These are phyloP conservation scores for Astur gentilis DNA, from an alignment of 2,113 vertebrate species.

Conservation along the genomic window DNA sequence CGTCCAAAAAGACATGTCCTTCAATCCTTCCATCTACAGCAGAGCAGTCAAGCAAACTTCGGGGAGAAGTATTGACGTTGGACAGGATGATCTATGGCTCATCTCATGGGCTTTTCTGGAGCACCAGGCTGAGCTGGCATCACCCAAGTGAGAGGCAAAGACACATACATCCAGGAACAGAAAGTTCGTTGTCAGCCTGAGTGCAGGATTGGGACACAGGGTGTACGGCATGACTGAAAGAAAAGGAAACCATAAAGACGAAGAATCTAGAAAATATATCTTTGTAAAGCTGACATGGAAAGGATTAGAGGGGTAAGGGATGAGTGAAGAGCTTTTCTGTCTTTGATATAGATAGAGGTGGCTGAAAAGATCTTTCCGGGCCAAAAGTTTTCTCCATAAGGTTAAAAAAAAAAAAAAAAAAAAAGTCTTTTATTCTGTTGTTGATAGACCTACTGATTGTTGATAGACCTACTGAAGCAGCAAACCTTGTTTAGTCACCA, in stretches of 20 bases:
- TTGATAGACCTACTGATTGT: neutral
- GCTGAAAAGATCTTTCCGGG: neutral
- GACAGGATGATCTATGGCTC: neutral
- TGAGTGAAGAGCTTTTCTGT: neutral
- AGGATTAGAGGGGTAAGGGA: neutral
- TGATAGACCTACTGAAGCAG: neutral
- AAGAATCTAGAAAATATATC: neutral
- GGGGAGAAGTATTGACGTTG: neutral
- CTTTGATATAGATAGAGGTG: neutral
- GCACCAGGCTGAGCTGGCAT: neutral
- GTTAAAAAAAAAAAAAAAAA: neutral
- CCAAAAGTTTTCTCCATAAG: neutral
- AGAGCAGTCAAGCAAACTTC: neutral
- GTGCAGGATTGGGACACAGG: neutral
- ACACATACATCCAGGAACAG: neutral
- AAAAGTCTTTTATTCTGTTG: neutral
- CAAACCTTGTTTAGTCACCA: neutral
- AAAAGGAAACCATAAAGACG: neutral
- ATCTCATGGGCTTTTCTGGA: neutral
- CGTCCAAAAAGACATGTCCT: neutral
- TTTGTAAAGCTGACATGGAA: neutral
- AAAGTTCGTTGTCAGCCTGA: neutral
- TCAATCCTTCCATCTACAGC: neutral
- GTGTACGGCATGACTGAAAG: neutral
- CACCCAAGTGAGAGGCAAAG: neutral